Evolutionary conservation across 2,888 invertebrate species (phyloP).

Genomic region (Euspilapteryx auroguttella): DNA sequence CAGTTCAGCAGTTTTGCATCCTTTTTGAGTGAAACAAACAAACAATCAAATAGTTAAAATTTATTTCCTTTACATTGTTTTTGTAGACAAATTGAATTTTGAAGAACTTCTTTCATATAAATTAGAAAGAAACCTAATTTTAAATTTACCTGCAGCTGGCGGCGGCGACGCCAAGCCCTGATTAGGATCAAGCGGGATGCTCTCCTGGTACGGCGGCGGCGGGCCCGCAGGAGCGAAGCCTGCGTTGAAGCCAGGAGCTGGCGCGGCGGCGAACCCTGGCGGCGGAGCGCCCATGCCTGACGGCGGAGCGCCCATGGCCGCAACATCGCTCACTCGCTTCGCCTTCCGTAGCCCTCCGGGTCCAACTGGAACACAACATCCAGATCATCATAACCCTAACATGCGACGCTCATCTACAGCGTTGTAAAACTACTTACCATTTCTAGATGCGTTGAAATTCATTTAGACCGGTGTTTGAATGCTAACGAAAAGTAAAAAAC

Average conservation of each 20-base stretch:
- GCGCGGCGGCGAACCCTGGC: conserved; percentile 22
- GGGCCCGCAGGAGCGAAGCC: conserved; percentile 10
- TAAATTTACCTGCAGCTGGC: conserved; percentile 14
- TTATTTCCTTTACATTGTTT: no score
- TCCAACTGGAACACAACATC: conserved; percentile 22
- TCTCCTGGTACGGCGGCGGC: conserved; percentile 28
- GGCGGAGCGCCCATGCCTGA: no score
- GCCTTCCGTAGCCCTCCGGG: conserved; percentile 52
- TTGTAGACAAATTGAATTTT: no score
- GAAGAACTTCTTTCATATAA: no score
- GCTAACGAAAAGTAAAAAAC: no score
- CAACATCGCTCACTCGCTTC: conserved; percentile 70
- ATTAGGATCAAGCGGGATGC: conserved; percentile 31
- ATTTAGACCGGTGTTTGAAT: no score
- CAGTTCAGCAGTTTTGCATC: no score
- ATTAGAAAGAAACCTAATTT: no score
- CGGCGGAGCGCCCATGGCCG: conserved; percentile 67
- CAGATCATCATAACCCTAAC: conserved; percentile 3
- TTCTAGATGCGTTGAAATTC: conserved; percentile 55
- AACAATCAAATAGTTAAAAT: no score
- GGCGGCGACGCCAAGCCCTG: conserved; percentile 24
- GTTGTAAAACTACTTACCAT: no score
- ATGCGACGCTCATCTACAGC: no score
- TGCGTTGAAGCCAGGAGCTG: conserved; percentile 12
- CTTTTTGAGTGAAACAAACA: no score